These are phyloP conservation scores for Myrmecophaga tridactyla DNA, from an alignment of 2,113 vertebrate species.

Conservation along the genomic window DNA sequence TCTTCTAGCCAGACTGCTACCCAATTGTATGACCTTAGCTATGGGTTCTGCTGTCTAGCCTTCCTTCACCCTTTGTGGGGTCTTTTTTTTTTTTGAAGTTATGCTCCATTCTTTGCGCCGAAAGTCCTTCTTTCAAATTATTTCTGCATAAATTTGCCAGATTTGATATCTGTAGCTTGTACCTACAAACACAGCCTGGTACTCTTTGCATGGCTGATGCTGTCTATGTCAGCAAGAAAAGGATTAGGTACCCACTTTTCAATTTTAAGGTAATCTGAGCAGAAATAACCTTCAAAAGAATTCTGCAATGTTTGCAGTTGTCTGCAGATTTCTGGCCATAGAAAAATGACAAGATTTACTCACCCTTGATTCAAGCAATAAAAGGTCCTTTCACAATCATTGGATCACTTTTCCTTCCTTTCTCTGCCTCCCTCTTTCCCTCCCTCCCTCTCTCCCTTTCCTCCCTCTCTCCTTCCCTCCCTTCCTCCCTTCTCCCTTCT, in stretches of 20 bases:
- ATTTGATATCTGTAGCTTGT: neutral
- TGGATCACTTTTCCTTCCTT: too few relatives aligned
- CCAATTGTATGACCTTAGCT: neutral
- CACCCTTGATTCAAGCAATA: neutral
- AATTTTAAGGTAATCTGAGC: neutral
- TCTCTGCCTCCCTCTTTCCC: rapidly evolving
- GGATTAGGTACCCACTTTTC: neutral
- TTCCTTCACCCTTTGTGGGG: neutral
- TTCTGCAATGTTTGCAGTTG: neutral
- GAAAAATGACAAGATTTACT: neutral
- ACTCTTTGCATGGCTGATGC: neutral
- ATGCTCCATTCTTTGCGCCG: neutral
- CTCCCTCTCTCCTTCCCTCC: rapidly evolving
- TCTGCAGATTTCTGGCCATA: neutral
- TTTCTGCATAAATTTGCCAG: neutral
- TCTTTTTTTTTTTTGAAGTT: neutral
- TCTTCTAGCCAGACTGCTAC: too few relatives aligned
- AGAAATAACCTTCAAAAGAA: neutral
- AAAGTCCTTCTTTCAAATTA: neutral
- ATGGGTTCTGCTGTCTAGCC: neutral
- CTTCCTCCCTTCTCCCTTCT: neutral
- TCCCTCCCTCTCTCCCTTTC: rapidly evolving
- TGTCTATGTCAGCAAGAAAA: neutral
- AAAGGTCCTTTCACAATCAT: neutral
- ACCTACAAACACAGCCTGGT: neutral